These are phyloP conservation scores for Phalacrocorax aristotelis DNA, from an alignment of 2,113 vertebrate genomes.

Conservation along the genomic window DNA sequence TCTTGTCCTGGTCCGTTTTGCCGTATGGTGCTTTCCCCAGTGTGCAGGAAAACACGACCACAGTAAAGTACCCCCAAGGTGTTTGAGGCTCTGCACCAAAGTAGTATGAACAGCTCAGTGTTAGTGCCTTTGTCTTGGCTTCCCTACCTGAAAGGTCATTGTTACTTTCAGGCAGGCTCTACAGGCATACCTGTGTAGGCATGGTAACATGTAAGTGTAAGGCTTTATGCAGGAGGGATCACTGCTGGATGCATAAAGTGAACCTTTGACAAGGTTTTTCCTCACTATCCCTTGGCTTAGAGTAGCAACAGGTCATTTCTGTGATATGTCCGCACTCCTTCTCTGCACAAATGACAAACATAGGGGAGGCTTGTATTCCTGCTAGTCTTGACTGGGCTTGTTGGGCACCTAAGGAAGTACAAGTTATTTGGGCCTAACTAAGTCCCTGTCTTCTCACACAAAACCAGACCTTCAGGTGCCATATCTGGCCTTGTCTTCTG, in stretches of 20 bases:
- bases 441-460: background rate
- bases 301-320: background rate
- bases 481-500: background rate
- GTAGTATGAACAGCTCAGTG: background rate
- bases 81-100: background rate
- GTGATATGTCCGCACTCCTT: background rate
- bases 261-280: background rate
- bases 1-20: background rate
- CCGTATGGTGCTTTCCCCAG: background rate
- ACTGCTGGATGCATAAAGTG: background rate
- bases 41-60: background rate
- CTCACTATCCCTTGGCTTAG: background rate
- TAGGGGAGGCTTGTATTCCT: background rate
- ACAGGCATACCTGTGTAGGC: background rate
- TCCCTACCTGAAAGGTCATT: background rate
- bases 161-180: background rate
- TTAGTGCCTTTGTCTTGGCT: background rate
- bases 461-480: background rate
- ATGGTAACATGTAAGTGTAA: rapidly evolving
- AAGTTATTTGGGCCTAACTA: background rate
- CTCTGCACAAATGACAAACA: background rate
- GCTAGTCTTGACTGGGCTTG: background rate
- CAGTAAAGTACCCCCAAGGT: background rate
- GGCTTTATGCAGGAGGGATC: background rate
- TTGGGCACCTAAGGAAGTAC: background rate